These are phyloP conservation scores for Amphiprion clarkii DNA, from an alignment of 2,797 vertebrate genomes.

Conservation along the genomic window DNA sequence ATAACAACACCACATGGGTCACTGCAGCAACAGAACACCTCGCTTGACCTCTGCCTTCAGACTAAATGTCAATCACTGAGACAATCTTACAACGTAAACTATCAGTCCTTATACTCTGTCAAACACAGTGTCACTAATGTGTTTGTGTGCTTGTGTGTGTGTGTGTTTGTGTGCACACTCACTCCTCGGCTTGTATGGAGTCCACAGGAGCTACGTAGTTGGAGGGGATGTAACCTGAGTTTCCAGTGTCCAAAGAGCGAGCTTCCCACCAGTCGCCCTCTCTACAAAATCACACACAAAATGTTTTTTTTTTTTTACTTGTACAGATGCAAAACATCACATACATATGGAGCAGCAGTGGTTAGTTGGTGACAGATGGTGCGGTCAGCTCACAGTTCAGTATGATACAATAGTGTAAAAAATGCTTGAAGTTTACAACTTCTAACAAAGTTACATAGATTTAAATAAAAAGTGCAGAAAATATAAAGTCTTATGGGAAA, in stretches of 20 bases:
- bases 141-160: slow-evolving; percentile 22
- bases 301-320: slow-evolving; percentile 2
- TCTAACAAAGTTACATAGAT: too few species aligned
- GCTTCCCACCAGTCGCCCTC: slow-evolving; percentile 99
- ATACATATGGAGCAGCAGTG: neutral
- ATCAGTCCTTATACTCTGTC: neutral
- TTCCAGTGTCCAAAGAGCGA: slow-evolving; percentile 93
- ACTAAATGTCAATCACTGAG: slow-evolving; percentile 34
- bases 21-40: slow-evolving; percentile 38
- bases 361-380: slow-evolving; percentile 6
- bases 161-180: slow-evolving; percentile 73
- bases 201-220: slow-evolving; percentile 98
- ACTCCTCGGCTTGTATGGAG: slow-evolving; percentile 99
- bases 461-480: too few species aligned
- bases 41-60: slow-evolving; percentile 39
- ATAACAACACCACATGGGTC: slow-evolving; percentile 67
- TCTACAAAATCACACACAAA: slow-evolving; percentile 73
- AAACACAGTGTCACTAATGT: neutral
- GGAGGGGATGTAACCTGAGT: slow-evolving; percentile 94
- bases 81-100: neutral
- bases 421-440: too few species aligned
- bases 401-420: too few species aligned
- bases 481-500: neutral
- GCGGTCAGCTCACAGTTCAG: neutral
- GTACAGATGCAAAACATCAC: neutral